Percentiles rank a stretch among this genome's conserved stretches.
These are phyloP conservation scores for Tragelaphus buxtoni DNA, from an alignment of 2,113 vertebrate species.

Conservation along the genomic window DNA sequence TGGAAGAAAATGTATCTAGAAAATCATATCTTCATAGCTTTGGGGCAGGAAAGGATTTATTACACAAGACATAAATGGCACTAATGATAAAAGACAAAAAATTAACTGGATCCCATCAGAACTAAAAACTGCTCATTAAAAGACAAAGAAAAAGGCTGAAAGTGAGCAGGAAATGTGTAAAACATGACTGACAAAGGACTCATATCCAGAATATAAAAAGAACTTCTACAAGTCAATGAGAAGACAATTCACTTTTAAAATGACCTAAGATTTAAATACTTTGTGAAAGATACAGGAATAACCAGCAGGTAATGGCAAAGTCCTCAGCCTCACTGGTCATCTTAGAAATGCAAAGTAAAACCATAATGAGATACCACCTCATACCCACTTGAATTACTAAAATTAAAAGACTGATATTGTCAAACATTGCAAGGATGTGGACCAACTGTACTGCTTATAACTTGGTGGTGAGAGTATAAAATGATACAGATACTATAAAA, in stretches of 20 bases:
- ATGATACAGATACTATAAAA: neutral
- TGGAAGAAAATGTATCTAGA: neutral
- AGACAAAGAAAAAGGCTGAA: neutral
- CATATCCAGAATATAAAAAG: neutral
- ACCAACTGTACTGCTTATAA: neutral
- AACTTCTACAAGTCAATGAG: neutral
- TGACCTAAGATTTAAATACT: neutral
- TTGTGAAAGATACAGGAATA: neutral
- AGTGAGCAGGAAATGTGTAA: neutral
- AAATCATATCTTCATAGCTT: neutral
- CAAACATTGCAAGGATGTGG: neutral
- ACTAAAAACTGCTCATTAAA: neutral
- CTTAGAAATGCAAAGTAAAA: neutral
- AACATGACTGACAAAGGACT: neutral
- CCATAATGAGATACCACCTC: neutral
- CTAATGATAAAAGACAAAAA: neutral
- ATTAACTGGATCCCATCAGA: neutral
- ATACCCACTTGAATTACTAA: neutral
- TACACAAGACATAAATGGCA: neutral
- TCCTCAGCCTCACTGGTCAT: neutral
- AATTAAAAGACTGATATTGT: neutral
- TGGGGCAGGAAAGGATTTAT: neutral
- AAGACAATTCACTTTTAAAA: neutral
- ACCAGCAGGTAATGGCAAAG: neutral
- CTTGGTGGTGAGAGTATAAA: neutral